Evolutionary conservation across 1,140 invertebrate genomes (phyloP).

Genomic region (Ostrea edulis): DNA sequence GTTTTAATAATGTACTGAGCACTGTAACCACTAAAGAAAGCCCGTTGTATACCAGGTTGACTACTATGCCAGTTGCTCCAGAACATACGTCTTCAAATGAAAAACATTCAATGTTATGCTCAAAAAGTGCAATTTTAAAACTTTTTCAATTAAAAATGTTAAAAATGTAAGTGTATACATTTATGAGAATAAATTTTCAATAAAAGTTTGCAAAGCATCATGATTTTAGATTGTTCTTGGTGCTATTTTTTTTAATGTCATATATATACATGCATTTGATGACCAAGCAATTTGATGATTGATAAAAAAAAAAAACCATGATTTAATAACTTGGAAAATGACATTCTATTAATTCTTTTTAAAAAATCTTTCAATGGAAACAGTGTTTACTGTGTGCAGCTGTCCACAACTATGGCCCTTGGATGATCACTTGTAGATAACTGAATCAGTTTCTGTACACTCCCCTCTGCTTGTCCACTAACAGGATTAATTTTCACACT

Average conservation of each 20-base stretch:
- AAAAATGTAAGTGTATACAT: too few species aligned
- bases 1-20: slow-evolving; percentile 95
- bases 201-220: too few species aligned
- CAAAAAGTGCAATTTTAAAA: too few species aligned
- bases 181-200: too few species aligned
- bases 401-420: slow-evolving; percentile 88
- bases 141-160: too few species aligned
- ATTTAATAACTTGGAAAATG: too few species aligned
- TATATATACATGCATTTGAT: background rate
- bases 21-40: slow-evolving; percentile 96
- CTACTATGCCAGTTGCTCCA: slow-evolving; percentile 98
- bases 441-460: slow-evolving; percentile 83
- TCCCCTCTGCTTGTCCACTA: slow-evolving; percentile 41
- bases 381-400: slow-evolving; percentile 85
- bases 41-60: slow-evolving; percentile 92
- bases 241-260: too few species aligned
- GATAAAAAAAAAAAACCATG: too few species aligned
- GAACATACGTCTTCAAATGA: slow-evolving; percentile 93
- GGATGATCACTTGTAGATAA: slow-evolving; percentile 87
- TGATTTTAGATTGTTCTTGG: too few species aligned
- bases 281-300: too few species aligned
- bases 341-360: too few species aligned
- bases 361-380: background rate
- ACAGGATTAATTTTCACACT: slow-evolving; percentile 74
- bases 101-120: background rate